A percentile compares a stretch with the other conserved stretches of the same genome.
Evolutionary conservation across 2,888 invertebrate species (phyloP).

Genomic region (Glaucopsyche alexis): DNA sequence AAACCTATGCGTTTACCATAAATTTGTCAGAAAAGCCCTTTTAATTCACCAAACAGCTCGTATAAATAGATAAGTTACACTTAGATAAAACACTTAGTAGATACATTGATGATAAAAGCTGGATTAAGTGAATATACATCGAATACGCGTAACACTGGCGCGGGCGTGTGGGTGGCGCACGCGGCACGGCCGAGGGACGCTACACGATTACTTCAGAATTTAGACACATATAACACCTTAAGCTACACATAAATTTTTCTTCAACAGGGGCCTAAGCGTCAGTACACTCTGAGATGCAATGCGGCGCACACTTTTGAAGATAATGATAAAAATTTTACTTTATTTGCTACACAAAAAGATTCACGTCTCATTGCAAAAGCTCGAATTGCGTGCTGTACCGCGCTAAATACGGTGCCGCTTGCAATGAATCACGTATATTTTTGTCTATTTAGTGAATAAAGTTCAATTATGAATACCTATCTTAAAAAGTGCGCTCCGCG

Average conservation of each 20-base stretch:
- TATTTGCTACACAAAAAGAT: too few relatives aligned
- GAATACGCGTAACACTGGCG: constrained; percentile 14
- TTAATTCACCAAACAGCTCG: constrained; percentile 23
- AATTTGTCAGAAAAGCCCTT: constrained; percentile 38
- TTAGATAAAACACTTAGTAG: constrained; percentile 30
- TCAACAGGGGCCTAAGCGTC: neutral
- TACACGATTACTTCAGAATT: constrained; percentile 23
- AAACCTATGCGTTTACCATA: constrained; percentile 38
- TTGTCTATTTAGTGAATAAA: too few relatives aligned
- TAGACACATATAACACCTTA: constrained; percentile 23
- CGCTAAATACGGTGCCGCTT: too few relatives aligned
- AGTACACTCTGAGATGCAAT: too few relatives aligned
- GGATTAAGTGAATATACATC: constrained; percentile 30
- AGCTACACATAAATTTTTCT: constrained; percentile 13
- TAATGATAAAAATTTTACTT: too few relatives aligned
- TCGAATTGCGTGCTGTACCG: too few relatives aligned
- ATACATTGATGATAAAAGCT: constrained; percentile 31
- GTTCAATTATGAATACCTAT: too few relatives aligned
- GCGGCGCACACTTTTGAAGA: too few relatives aligned
- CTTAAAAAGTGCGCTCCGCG: too few relatives aligned
- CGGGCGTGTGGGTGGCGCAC: neutral
- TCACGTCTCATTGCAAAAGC: too few relatives aligned
- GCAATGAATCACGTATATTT: too few relatives aligned
- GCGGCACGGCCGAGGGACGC: neutral
- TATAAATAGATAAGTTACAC: constrained; percentile 27